Conservation (phyloP, 2,797 vertebrate genomes). For the Cuculus canorus region DNA sequence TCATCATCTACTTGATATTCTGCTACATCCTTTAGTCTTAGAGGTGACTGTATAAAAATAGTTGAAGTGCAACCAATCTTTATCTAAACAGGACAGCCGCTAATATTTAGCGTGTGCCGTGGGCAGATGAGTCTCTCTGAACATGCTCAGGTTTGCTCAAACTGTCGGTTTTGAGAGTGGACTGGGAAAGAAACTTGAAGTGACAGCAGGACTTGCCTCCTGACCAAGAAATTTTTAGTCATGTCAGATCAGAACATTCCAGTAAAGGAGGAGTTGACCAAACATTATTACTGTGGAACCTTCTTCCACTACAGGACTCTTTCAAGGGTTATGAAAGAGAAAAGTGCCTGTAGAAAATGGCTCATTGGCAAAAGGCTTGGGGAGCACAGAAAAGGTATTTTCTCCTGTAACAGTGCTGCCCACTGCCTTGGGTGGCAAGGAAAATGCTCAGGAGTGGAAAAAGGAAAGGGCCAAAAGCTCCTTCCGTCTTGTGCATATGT, state of each 20-base stretch:
- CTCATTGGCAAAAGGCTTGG: neutral
- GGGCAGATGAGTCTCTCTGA: neutral
- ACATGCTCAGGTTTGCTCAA: neutral
- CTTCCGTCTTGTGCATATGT: accelerated
- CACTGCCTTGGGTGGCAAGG: neutral
- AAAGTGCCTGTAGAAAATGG: neutral
- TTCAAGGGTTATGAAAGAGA: accelerated
- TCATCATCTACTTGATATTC: neutral
- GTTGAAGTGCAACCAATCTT: neutral
- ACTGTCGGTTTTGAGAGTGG: neutral
- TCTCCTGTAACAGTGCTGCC: neutral
- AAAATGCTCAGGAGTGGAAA: neutral
- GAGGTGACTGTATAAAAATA: neutral
- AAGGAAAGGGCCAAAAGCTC: neutral
- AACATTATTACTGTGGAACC: neutral
- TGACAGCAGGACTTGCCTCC: neutral
- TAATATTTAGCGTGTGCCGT: neutral
- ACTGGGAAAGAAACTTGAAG: neutral
- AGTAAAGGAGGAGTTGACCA: neutral
- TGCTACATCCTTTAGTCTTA: neutral
- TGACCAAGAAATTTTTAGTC: neutral
- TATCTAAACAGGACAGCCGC: neutral
- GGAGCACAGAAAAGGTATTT: neutral
- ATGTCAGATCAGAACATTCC: neutral
- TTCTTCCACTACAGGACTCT: neutral